These are phyloP conservation scores for Venustoraphidia nigricollis DNA, from an alignment of 2,888 invertebrate genomes.

Conservation along the genomic window DNA sequence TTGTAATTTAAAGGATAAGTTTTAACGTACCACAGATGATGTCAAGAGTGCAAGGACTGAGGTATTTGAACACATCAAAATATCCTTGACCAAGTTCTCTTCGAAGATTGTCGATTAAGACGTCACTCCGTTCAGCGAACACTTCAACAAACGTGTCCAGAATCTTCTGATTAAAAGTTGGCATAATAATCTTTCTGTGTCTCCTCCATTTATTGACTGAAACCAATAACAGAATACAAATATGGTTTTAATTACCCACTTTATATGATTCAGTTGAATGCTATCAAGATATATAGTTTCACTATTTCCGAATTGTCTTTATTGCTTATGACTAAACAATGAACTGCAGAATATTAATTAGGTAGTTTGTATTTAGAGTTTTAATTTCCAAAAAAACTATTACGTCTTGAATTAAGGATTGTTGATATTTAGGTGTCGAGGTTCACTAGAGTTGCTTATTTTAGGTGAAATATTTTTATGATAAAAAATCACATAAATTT, in stretches of 20 bases:
- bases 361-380: too few species aligned
- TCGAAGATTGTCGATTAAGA: slow-evolving; percentile 30
- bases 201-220: slow-evolving; percentile 40
- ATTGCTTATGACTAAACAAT: too few species aligned
- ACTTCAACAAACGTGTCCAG: slow-evolving; percentile 42
- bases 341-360: too few species aligned
- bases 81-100: slow-evolving; percentile 23
- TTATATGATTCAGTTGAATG: not conserved
- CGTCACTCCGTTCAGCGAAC: slow-evolving; percentile 39
- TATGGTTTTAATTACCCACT: not conserved
- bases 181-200: slow-evolving; percentile 40
- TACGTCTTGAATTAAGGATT: too few species aligned
- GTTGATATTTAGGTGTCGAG: too few species aligned
- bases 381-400: too few species aligned
- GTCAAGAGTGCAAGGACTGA: slow-evolving; percentile 42
- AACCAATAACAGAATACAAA: slow-evolving; percentile 9
- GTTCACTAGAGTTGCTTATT: too few species aligned
- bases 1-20: not conserved
- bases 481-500: too few species aligned
- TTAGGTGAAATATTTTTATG: too few species aligned
- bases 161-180: slow-evolving; percentile 46
- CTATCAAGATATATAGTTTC: too few species aligned
- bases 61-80: slow-evolving; percentile 35
- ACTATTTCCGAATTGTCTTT: too few species aligned
- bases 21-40: slow-evolving; percentile 40